Percentiles rank a stretch among this genome's conserved stretches.
phyloP scores from a whole-genome alignment of 2,797 vertebrate genomes.

The Gobionotothen gibberifrons region DNA sequence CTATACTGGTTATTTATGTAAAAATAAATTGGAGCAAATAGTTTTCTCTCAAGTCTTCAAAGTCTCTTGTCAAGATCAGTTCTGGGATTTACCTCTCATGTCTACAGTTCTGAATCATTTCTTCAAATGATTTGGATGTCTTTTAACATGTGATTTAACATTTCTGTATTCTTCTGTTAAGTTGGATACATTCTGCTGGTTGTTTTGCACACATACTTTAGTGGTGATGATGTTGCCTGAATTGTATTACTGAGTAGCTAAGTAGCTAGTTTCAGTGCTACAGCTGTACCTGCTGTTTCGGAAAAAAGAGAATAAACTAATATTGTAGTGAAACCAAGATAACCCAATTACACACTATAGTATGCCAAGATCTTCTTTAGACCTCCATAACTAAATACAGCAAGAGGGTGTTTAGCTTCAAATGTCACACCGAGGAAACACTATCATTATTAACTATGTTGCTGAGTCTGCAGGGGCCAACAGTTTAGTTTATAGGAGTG shows the following conservation, averaged over 20 bases:
- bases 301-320: not conserved
- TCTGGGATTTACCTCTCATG: not conserved
- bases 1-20: not conserved
- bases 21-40: not conserved
- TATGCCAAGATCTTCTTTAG: conserved; percentile 1
- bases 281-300: not conserved
- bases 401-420: conserved; percentile 10
- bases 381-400: not conserved
- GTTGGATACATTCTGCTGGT: not conserved
- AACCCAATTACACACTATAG: conserved; percentile 6
- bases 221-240: conserved; percentile 4
- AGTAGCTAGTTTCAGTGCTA: not conserved
- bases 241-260: conserved; percentile 3
- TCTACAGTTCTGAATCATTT: not conserved
- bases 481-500: conserved; percentile 42
- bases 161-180: not conserved
- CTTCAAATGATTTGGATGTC: not conserved
- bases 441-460: conserved; percentile 28
- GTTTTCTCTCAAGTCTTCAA: not conserved
- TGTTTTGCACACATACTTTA: not conserved
- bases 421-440: conserved; percentile 41
- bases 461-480: conserved; percentile 43
- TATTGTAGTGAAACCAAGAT: conserved; percentile 8
- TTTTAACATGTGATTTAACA: not conserved
- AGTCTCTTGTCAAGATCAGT: not conserved